Evolutionary conservation across 2,888 invertebrate species (phyloP).

Genomic region (Drosophila limbata): DNA sequence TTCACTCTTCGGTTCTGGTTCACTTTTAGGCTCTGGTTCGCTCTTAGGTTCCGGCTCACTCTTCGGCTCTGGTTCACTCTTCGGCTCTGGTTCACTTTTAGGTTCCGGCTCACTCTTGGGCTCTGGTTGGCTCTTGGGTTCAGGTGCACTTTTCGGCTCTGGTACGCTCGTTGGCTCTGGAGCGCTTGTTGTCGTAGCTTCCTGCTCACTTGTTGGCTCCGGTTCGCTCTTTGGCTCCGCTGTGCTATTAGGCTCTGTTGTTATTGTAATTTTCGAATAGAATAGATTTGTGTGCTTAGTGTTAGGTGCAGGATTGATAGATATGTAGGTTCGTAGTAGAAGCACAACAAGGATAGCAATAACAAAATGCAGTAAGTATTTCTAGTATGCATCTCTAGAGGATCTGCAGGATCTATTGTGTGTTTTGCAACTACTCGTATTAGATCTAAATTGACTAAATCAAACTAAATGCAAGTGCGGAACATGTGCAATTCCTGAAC

Average conservation of each 20-base stretch:
- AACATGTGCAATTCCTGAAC: background rate
- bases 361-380: constrained; percentile 39
- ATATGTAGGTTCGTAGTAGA: constrained; percentile 41
- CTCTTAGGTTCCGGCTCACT: constrained; percentile 85
- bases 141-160: constrained; percentile 76
- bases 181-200: constrained; percentile 55
- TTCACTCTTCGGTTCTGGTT: constrained; percentile 23
- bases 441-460: constrained; percentile 17
- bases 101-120: constrained; percentile 85
- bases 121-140: constrained; percentile 72
- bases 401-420: constrained; percentile 44
- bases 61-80: constrained; percentile 61
- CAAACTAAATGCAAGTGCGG: constrained; percentile 20
- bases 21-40: constrained; percentile 63
- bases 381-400: constrained; percentile 43
- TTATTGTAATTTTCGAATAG: constrained; percentile 33
- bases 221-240: constrained; percentile 59
- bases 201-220: constrained; percentile 61
- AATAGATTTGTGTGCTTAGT: constrained; percentile 67
- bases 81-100: constrained; percentile 86
- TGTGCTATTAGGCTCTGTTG: constrained; percentile 59
- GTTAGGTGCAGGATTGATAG: constrained; percentile 82
- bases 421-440: constrained; percentile 50
- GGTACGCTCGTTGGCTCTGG: constrained; percentile 77
- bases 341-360: constrained; percentile 52